Percentiles rank a stretch among this genome's conserved stretches.
Conservation (phyloP, 2,888 invertebrate species). For the Margaritifera margaritifera region DNA sequence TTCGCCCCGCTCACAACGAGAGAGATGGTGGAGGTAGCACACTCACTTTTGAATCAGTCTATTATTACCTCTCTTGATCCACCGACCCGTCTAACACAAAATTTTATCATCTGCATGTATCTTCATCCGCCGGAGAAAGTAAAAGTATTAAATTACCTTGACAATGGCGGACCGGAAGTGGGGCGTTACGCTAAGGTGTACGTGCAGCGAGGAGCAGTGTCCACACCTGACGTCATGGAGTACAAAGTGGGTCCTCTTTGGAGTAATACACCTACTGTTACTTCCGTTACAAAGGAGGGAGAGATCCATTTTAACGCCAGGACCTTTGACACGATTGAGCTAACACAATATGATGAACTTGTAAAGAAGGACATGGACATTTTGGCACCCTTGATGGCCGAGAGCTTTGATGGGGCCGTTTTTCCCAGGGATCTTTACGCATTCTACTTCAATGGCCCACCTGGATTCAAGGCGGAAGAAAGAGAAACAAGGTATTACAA, state of each 20-base stretch:
- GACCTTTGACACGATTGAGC: constrained; percentile 42
- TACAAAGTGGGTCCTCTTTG: constrained; percentile 49
- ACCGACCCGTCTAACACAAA: constrained; percentile 5
- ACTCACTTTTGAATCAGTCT: constrained; percentile 15
- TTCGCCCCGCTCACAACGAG: constrained; percentile 35
- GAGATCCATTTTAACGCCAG: constrained; percentile 44
- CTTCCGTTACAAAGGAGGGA: constrained; percentile 20
- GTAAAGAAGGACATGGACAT: constrained; percentile 26
- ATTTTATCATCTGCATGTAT: no score
- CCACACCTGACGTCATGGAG: constrained; percentile 43
- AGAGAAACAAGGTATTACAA: constrained; percentile 30
- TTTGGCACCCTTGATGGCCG: constrained; percentile 30
- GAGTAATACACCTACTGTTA: constrained; percentile 4
- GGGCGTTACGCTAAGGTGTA: constrained; percentile 40
- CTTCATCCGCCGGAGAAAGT: constrained; percentile 38
- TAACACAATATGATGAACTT: constrained; percentile 25
- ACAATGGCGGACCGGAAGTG: constrained; percentile 31
- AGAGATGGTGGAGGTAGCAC: constrained; percentile 38
- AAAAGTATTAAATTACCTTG: constrained; percentile 38
- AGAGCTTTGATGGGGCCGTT: constrained; percentile 45
- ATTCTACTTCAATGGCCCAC: constrained; percentile 34
- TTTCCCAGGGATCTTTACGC: constrained; percentile 34
- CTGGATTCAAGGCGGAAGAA: constrained; percentile 23
- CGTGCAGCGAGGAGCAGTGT: constrained; percentile 33
- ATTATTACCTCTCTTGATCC: constrained; percentile 24